phyloP scores from a whole-genome alignment of 1,140 invertebrate genomes.

The Drosophila sp. region DNA sequence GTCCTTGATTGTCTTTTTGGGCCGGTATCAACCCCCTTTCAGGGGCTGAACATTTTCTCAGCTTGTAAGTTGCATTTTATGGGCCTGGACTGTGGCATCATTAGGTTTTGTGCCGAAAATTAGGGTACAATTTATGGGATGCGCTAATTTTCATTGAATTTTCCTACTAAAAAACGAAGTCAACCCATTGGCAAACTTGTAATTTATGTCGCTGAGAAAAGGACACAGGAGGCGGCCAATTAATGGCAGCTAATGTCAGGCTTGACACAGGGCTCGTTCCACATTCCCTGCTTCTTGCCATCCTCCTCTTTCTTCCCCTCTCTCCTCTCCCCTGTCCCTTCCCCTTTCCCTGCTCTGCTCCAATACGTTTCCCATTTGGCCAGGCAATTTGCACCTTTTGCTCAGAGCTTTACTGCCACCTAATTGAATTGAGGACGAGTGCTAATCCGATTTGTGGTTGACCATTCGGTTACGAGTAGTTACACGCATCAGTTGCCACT shows the following conservation, averaged over 20 bases:
- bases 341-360: neutral
- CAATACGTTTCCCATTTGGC: slow-evolving; percentile 18
- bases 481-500: slow-evolving; percentile 48
- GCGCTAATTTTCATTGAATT: slow-evolving; percentile 75
- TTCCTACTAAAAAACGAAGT: slow-evolving; percentile 38
- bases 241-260: slow-evolving; percentile 73
- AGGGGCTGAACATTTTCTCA: slow-evolving; percentile 65
- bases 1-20: slow-evolving; percentile 32
- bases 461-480: slow-evolving; percentile 59
- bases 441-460: slow-evolving; percentile 79
- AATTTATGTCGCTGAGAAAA: slow-evolving; percentile 78
- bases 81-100: slow-evolving; percentile 74
- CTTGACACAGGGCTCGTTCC: neutral
- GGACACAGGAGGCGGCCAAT: slow-evolving; percentile 69
- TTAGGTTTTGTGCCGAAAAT: slow-evolving; percentile 64
- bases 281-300: too few relatives aligned
- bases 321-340: neutral
- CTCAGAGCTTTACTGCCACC: slow-evolving; percentile 45
- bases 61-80: slow-evolving; percentile 81
- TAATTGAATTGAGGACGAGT: slow-evolving; percentile 81
- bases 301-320: too few relatives aligned
- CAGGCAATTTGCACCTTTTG: slow-evolving; percentile 58
- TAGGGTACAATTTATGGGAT: slow-evolving; percentile 81
- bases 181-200: slow-evolving; percentile 61
- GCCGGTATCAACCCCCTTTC: slow-evolving; percentile 49